Conservation (phyloP, 2,888 invertebrate species). For the Oithona nana region DNA sequence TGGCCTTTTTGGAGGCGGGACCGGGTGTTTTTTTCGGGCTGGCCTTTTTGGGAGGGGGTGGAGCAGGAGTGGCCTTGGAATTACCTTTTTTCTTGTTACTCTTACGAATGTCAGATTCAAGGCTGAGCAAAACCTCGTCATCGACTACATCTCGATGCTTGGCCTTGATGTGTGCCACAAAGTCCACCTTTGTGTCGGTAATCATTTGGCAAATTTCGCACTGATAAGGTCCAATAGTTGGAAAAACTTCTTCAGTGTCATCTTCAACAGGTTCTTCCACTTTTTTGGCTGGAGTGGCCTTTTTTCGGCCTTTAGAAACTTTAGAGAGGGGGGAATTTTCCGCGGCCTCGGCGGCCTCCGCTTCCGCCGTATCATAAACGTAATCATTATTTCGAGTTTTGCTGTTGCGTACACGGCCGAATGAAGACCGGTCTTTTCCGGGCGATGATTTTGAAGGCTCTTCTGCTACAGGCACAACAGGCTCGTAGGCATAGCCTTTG, state of each 20-base stretch:
- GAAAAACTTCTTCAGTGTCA: conserved; percentile 4
- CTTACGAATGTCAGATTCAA: conserved; percentile 7
- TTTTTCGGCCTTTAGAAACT: not conserved
- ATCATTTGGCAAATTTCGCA: conserved; percentile 16
- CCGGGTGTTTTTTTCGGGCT: not conserved
- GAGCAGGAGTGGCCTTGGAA: not conserved
- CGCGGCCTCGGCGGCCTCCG: too few relatives aligned
- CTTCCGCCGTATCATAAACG: not conserved
- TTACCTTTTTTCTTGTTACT: not conserved
- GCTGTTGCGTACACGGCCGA: not conserved
- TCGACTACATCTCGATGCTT: conserved; percentile 10
- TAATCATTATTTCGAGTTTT: not conserved
- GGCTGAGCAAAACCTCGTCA: not conserved
- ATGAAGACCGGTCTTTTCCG: not conserved
- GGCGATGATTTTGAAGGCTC: not conserved
- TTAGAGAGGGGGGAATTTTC: not conserved
- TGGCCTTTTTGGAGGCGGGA: not conserved
- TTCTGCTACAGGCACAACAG: not conserved
- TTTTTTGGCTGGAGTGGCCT: not conserved
- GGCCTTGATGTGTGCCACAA: conserved; percentile 15
- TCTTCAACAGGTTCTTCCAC: not conserved
- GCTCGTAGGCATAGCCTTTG: not conserved
- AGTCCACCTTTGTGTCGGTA: conserved; percentile 14
- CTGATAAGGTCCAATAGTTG: conserved; percentile 14
- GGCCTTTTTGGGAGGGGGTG: not conserved